A percentile compares a stretch with the other conserved stretches of the same genome.
Conservation (phyloP, 1,140 invertebrate genomes). For the Argopecten irradians region DNA sequence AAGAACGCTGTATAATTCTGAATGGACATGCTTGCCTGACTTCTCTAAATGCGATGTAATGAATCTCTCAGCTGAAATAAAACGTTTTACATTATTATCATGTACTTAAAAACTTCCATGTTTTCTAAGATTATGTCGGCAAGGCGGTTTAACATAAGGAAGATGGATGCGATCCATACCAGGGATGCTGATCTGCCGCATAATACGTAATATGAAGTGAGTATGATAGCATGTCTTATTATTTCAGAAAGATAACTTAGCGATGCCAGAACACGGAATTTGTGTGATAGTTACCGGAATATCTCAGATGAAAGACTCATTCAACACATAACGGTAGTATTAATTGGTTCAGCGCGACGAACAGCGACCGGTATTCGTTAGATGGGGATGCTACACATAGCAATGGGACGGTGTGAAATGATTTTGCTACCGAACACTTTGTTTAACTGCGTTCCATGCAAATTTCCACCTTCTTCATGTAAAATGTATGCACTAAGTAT, state of each 20-base stretch:
- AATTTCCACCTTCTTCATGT: not conserved
- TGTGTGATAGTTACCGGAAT: not conserved
- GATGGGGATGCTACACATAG: not conserved
- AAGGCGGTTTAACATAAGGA: not conserved
- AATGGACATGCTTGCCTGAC: not conserved
- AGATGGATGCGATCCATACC: not conserved
- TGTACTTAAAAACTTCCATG: not conserved
- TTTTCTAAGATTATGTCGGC: not conserved
- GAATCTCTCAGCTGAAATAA: not conserved
- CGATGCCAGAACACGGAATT: not conserved
- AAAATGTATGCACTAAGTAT: not conserved
- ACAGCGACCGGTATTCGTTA: not conserved
- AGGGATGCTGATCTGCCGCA: not conserved
- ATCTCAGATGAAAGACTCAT: not conserved
- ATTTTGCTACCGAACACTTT: not conserved
- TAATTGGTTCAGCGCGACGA: not conserved
- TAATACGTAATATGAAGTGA: not conserved
- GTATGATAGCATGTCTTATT: not conserved
- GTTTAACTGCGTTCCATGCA: not conserved
- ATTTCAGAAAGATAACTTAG: not conserved
- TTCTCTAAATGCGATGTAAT: not conserved
- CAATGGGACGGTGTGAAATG: not conserved
- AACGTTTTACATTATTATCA: not conserved
- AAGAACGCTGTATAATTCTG: not conserved
- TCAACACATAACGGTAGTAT: not conserved